Percentiles rank a stretch among this genome's conserved stretches.
phyloP scores from a whole-genome alignment of 2,797 vertebrate genomes.

The Masticophis lateralis region DNA sequence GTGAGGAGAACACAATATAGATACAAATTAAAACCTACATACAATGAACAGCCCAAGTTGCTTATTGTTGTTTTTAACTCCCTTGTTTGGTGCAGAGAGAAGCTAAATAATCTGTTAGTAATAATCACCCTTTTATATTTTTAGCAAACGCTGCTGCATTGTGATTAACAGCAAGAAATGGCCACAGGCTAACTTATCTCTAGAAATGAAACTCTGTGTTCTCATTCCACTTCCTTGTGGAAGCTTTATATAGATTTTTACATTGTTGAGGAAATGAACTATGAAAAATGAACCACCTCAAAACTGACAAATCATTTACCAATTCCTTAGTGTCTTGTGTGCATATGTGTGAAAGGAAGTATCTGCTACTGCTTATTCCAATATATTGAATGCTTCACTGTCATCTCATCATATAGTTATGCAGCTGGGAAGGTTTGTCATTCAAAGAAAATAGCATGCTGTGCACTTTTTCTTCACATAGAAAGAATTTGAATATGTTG shows the following conservation, averaged over 20 bases:
- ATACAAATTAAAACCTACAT: slow-evolving; percentile 70
- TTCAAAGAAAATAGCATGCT: slow-evolving; percentile 2
- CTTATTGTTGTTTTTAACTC: slow-evolving; percentile 43
- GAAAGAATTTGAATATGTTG: background rate
- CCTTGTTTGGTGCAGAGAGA: slow-evolving; percentile 39
- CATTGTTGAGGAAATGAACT: slow-evolving; percentile 63
- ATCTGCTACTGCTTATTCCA: slow-evolving; percentile 19
- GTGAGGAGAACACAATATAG: slow-evolving; percentile 66
- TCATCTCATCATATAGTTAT: slow-evolving; percentile 39
- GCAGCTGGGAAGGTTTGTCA: background rate
- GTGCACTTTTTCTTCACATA: background rate
- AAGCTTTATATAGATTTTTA: slow-evolving; percentile 66
- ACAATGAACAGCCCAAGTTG: slow-evolving; percentile 44
- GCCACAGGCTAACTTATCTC: slow-evolving; percentile 54
- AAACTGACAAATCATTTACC: slow-evolving; percentile 62
- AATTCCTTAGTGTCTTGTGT: slow-evolving; percentile 28
- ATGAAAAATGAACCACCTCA: slow-evolving; percentile 55
- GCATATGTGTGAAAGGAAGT: background rate
- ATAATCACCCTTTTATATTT: slow-evolving; percentile 60
- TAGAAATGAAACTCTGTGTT: slow-evolving; percentile 57
- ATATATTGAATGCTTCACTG: slow-evolving; percentile 48
- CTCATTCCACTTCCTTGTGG: slow-evolving; percentile 58
- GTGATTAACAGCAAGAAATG: slow-evolving; percentile 67
- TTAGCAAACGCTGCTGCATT: slow-evolving; percentile 60
- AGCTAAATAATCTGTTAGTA: slow-evolving; percentile 57